Percentiles rank a stretch among this genome's conserved stretches.
phyloP scores from a whole-genome alignment of 2,888 invertebrate species.

The Drosophila nigricruria region DNA sequence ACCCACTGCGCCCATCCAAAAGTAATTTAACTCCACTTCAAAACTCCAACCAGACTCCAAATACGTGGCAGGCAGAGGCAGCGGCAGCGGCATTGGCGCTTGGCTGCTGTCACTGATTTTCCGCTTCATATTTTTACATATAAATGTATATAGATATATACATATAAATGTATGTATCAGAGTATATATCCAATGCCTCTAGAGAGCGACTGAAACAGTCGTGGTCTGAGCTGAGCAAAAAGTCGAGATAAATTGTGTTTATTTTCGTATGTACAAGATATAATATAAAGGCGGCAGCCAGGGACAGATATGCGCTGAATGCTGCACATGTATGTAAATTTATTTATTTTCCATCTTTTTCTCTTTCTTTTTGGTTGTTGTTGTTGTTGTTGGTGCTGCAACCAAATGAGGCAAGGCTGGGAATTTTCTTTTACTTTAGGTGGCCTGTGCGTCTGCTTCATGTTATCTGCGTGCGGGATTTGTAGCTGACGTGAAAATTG shows the following conservation, averaged over 20 bases:
- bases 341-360: conserved; percentile 53
- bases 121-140: conserved; percentile 74
- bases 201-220: conserved; percentile 50
- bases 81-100: conserved; percentile 38
- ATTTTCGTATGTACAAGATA: conserved; percentile 66
- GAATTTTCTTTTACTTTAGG: conserved; percentile 60
- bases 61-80: conserved; percentile 46
- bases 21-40: conserved; percentile 81
- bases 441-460: conserved; percentile 49
- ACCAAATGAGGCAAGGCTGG: conserved; percentile 60
- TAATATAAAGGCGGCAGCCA: conserved; percentile 57
- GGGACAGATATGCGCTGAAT: conserved; percentile 62
- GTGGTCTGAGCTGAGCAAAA: conserved; percentile 34
- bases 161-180: conserved; percentile 6
- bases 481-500: conserved; percentile 78
- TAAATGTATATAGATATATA: conserved; percentile 26
- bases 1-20: conserved; percentile 48
- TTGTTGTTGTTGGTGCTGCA: conserved; percentile 6
- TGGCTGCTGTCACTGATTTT: conserved; percentile 76
- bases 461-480: conserved; percentile 64
- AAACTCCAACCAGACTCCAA: conserved; percentile 61
- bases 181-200: conserved; percentile 57
- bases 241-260: conserved; percentile 72
- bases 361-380: not conserved
- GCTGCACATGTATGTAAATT: conserved; percentile 45